A percentile compares a stretch with the other conserved stretches of the same genome.
Conservation (phyloP, 1,140 invertebrate genomes). For the Philopotamus ludificatus region DNA sequence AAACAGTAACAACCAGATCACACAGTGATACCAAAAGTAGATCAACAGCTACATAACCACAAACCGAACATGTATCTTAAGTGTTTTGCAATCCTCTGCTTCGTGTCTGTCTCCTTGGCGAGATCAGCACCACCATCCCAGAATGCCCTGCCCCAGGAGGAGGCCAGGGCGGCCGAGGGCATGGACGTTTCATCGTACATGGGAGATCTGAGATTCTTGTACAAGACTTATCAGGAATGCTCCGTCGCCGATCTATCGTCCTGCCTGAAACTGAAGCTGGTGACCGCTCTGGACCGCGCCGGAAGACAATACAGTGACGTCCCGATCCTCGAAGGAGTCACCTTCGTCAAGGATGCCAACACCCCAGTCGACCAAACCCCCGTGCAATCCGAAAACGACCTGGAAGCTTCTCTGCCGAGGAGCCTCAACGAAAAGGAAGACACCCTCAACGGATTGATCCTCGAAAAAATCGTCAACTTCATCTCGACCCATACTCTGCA, state of each 20-base stretch:
- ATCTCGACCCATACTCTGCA: conserved; percentile 75
- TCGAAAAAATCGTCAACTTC: conserved; percentile 70
- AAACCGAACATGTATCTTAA: conserved; percentile 37
- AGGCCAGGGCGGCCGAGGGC: conserved; percentile 49
- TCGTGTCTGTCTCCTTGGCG: conserved; percentile 49
- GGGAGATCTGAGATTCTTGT: conserved; percentile 51
- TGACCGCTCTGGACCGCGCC: conserved; percentile 69
- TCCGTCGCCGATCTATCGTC: conserved; percentile 65
- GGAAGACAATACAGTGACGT: conserved; percentile 63
- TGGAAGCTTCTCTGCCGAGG: conserved; percentile 68
- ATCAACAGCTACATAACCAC: conserved; percentile 2
- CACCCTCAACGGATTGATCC: conserved; percentile 70
- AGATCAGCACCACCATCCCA: conserved; percentile 50
- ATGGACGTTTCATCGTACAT: conserved; percentile 45
- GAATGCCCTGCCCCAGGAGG: conserved; percentile 46
- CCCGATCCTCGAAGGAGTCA: conserved; percentile 68
- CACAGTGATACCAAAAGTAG: conserved; percentile 15
- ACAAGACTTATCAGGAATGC: conserved; percentile 71
- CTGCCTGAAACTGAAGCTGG: conserved; percentile 74
- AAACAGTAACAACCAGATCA: conserved; percentile 34
- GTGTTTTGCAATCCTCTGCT: conserved; percentile 51
- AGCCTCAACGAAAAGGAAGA: conserved; percentile 68
- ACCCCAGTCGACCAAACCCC: conserved; percentile 46
- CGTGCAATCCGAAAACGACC: conserved; percentile 52
- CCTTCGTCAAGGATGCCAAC: conserved; percentile 63